These are phyloP conservation scores for Sciurus carolinensis DNA, from an alignment of 2,797 vertebrate genomes.

Conservation along the genomic window DNA sequence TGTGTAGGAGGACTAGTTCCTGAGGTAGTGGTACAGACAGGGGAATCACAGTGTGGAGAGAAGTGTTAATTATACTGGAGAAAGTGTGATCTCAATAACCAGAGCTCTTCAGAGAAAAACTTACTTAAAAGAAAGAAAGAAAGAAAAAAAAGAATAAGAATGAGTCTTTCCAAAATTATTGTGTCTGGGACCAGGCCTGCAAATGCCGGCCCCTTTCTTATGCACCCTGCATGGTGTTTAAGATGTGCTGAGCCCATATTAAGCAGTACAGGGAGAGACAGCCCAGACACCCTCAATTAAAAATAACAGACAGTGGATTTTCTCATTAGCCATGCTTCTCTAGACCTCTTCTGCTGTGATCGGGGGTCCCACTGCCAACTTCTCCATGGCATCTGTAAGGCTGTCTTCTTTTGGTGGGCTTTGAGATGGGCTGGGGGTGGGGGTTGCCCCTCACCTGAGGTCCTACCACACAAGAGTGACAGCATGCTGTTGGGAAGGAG, in stretches of 20 bases:
- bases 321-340: background rate
- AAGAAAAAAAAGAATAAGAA: background rate
- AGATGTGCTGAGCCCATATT: background rate
- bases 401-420: background rate
- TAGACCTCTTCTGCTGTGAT: background rate
- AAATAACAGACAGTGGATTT: background rate
- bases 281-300: background rate
- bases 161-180: background rate
- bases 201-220: background rate
- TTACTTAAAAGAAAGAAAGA: conserved; percentile 41
- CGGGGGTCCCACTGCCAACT: background rate
- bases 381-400: rapidly evolving
- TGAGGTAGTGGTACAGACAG: background rate
- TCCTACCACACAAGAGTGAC: background rate
- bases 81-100: conserved; percentile 21
- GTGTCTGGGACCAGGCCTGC: background rate
- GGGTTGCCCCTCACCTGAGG: background rate
- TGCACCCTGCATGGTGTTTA: rapidly evolving
- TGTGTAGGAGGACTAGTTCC: background rate
- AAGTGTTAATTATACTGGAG: conserved; percentile 55
- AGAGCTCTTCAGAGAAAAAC: conserved; percentile 64
- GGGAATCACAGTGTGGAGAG: background rate
- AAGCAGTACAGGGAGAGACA: background rate
- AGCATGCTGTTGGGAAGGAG: background rate
- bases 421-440: background rate